phyloP scores from a whole-genome alignment of 2,888 invertebrate species.

The Gari tellinella region DNA sequence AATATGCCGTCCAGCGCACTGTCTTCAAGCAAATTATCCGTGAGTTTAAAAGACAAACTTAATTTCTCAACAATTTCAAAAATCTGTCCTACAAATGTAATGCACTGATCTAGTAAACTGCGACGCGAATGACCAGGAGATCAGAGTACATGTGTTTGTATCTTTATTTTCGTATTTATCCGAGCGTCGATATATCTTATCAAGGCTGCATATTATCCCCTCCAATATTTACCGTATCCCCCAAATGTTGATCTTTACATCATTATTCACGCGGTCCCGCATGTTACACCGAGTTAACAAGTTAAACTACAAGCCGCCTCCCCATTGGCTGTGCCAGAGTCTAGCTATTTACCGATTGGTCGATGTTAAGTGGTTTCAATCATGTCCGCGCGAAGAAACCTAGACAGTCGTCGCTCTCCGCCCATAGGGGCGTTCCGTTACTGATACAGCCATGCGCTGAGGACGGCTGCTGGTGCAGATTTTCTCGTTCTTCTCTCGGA shows the following conservation, averaged over 20 bases:
- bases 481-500: too few relatives aligned
- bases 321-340: slow-evolving; percentile 44
- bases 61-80: too few relatives aligned
- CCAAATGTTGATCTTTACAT: slow-evolving; percentile 54
- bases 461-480: neutral
- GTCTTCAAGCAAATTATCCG: too few relatives aligned
- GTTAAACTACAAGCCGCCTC: slow-evolving; percentile 39
- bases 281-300: slow-evolving; percentile 48
- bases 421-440: slow-evolving; percentile 36
- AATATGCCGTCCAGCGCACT: too few relatives aligned
- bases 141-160: slow-evolving; percentile 28
- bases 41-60: too few relatives aligned
- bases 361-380: slow-evolving; percentile 25
- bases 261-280: slow-evolving; percentile 48
- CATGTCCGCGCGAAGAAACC: slow-evolving; percentile 32
- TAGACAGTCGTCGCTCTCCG: slow-evolving; percentile 23
- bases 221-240: too few relatives aligned
- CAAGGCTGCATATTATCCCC: slow-evolving; percentile 42
- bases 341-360: slow-evolving; percentile 47
- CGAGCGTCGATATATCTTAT: slow-evolving; percentile 55
- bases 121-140: neutral
- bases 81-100: slow-evolving; percentile 6
- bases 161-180: slow-evolving; percentile 25
- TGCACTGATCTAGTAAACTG: slow-evolving; percentile 1
- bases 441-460: neutral